Percentiles rank a stretch among this genome's conserved stretches.
Evolutionary conservation across 1,140 invertebrate genomes (phyloP).

Genomic region (Apocrypta bakeri): DNA sequence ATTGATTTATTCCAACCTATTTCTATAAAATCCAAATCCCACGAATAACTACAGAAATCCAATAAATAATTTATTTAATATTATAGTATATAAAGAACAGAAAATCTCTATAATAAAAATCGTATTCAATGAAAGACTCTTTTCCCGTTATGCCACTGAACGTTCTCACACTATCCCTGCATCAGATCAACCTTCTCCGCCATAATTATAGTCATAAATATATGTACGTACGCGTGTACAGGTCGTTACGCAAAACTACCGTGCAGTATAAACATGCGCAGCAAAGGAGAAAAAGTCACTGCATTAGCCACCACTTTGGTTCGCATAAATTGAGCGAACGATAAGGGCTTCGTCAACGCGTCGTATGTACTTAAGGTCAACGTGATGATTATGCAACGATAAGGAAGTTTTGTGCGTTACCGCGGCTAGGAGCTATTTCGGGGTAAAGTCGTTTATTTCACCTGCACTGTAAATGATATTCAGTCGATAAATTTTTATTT

Average conservation of each 20-base stretch:
- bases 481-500: not conserved
- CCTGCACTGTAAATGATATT: no score
- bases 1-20: not conserved
- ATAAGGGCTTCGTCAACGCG: not conserved
- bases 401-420: not conserved
- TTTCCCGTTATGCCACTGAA: not conserved
- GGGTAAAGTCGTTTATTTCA: not conserved
- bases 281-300: not conserved
- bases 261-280: not conserved
- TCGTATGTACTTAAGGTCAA: not conserved
- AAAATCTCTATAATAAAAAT: not conserved
- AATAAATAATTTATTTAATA: not conserved
- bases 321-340: slow-evolving; percentile 2
- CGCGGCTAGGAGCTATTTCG: not conserved
- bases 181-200: not conserved
- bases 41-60: not conserved
- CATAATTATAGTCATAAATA: not conserved
- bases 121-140: not conserved
- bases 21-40: not conserved
- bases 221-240: not conserved
- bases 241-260: slow-evolving; percentile 8
- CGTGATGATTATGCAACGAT: not conserved
- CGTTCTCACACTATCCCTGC: not conserved
- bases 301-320: not conserved
- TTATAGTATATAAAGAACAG: not conserved